phyloP scores from a whole-genome alignment of 1,140 invertebrate species.

The Nilaparvata lugens region DNA sequence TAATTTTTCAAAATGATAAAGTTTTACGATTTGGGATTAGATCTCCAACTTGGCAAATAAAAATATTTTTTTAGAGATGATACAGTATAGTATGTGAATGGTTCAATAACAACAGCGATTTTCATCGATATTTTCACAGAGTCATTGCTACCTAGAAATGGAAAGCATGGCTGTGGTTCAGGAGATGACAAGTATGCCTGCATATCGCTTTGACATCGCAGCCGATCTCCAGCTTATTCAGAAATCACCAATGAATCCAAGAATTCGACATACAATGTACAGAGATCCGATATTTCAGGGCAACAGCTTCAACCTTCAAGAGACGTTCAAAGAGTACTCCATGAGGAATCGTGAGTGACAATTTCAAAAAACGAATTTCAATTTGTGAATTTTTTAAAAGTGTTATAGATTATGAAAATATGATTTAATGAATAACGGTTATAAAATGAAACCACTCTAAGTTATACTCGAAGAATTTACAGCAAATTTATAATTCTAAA shows the following conservation, averaged over 20 bases:
- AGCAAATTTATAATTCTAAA: too few relatives aligned
- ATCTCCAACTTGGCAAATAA: too few relatives aligned
- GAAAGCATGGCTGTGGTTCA: slow-evolving; percentile 46
- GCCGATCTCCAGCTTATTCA: slow-evolving; percentile 49
- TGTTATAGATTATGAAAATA: too few relatives aligned
- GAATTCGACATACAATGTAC: slow-evolving; percentile 13
- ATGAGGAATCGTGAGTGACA: slow-evolving; percentile 44
- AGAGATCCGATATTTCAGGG: slow-evolving; percentile 13
- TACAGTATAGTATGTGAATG: too few relatives aligned
- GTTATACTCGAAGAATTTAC: too few relatives aligned
- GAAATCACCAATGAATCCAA: slow-evolving; percentile 42
- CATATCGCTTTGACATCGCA: slow-evolving; percentile 40
- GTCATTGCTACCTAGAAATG: slow-evolving; percentile 45
- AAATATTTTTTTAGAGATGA: too few relatives aligned
- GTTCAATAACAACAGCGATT: background rate
- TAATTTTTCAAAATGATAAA: too few relatives aligned
- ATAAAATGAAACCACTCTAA: too few relatives aligned
- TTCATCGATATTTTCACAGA: slow-evolving; percentile 30
- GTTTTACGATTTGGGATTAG: too few relatives aligned
- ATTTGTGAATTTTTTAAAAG: too few relatives aligned
- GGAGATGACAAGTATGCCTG: slow-evolving; percentile 38
- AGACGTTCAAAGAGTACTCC: slow-evolving; percentile 44
- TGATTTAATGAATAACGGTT: too few relatives aligned
- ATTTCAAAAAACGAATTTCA: too few relatives aligned
- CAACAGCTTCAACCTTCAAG: slow-evolving; percentile 28